Percentiles rank a stretch among this genome's conserved stretches.
Conservation (phyloP, 2,888 invertebrate genomes). For the Melikaiella ostensackeni region DNA sequence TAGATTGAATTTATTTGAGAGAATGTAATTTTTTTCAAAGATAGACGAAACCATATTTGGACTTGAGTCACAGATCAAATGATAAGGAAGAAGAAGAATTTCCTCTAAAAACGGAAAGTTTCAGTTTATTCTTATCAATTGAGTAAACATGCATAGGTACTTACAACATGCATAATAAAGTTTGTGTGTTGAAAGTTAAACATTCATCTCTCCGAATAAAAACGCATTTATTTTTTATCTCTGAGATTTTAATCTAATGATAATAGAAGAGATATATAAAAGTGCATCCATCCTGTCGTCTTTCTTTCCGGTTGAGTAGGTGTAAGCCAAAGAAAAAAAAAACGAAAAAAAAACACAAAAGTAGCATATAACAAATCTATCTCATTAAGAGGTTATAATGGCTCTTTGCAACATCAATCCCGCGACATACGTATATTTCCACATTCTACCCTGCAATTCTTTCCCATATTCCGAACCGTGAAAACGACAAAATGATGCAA, state of each 20-base stretch:
- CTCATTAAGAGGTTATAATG: constrained; percentile 75
- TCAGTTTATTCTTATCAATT: constrained; percentile 2
- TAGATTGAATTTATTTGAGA: too few species aligned
- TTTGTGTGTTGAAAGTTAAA: constrained; percentile 13
- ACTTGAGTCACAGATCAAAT: background rate
- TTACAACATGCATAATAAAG: background rate
- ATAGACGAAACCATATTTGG: too few species aligned
- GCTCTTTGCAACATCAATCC: constrained; percentile 54
- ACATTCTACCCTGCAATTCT: constrained; percentile 8
- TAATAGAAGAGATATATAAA: constrained; percentile 14
- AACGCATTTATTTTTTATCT: constrained; percentile 23
- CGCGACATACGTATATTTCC: constrained; percentile 49
- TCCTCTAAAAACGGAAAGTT: constrained; percentile 14
- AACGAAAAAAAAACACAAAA: constrained; percentile 41
- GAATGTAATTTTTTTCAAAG: too few species aligned
- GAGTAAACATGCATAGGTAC: background rate
- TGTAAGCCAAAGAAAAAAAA: constrained; percentile 35
- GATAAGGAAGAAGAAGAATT: background rate
- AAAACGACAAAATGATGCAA: constrained; percentile 37
- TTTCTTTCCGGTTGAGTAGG: constrained; percentile 27
- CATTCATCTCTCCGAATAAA: constrained; percentile 21
- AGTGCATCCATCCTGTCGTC: constrained; percentile 16
- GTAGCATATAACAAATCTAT: constrained; percentile 65
- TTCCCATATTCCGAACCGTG: constrained; percentile 20
- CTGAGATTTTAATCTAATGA: constrained; percentile 32